These are phyloP conservation scores for Diplosoma virens DNA, from an alignment of 23 tunicate species.

Conservation along the genomic window DNA sequence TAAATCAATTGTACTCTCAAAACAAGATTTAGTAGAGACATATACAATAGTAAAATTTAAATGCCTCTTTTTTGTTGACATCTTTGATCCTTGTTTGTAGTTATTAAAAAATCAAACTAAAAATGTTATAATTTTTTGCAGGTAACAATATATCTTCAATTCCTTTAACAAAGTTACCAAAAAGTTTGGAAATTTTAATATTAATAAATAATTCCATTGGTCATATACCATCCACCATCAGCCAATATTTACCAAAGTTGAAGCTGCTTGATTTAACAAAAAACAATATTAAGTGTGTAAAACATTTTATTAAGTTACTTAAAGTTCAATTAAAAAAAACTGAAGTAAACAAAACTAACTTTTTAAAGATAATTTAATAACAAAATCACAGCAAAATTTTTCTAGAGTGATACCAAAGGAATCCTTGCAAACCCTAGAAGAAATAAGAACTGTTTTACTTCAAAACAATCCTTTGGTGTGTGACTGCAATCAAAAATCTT, in stretches of 20 bases:
- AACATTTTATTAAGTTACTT: no score
- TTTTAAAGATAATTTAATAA: background rate
- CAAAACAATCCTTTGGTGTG: slow-evolving; percentile 72
- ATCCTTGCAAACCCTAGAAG: slow-evolving; percentile 8
- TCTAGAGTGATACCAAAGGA: background rate
- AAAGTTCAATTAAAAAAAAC: no score
- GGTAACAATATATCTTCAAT: slow-evolving; percentile 41
- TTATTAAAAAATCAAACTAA: background rate
- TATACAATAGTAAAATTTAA: no score
- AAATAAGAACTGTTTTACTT: slow-evolving; percentile 27
- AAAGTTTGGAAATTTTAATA: slow-evolving; percentile 9
- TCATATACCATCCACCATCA: slow-evolving; percentile 32
- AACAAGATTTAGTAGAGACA: no score
- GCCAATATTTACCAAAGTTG: slow-evolving; percentile 29
- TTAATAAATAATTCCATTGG: slow-evolving; percentile 40
- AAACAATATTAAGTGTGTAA: slow-evolving; percentile 45
- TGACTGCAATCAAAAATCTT: slow-evolving; percentile 61
- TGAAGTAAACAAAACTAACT: no score
- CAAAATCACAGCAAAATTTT: background rate
- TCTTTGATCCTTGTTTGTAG: no score
- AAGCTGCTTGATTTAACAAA: slow-evolving; percentile 52
- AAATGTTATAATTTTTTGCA: background rate
- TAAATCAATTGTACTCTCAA: no score
- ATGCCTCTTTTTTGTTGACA: no score
- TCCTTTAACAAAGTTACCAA: slow-evolving; percentile 46